A percentile compares a stretch with the other conserved stretches of the same genome.
These are phyloP conservation scores for Diabrotica balteata DNA, from an alignment of 2,888 invertebrate species.

Conservation along the genomic window DNA sequence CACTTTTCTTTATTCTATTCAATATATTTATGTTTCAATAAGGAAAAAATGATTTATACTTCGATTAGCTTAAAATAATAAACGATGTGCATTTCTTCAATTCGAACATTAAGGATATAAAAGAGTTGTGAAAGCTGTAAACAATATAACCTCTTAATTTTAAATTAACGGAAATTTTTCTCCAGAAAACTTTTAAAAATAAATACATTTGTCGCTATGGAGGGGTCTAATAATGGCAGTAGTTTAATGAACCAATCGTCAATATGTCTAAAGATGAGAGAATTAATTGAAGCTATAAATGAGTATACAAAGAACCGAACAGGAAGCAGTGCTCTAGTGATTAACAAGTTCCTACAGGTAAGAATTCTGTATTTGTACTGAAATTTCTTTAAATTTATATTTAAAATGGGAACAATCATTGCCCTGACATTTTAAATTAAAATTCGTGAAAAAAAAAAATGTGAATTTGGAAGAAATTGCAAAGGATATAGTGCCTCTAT, in stretches of 20 bases:
- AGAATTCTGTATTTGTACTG: slow-evolving; percentile 5
- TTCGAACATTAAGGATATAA: too few relatives aligned
- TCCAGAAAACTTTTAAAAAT: background rate
- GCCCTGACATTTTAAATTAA: background rate
- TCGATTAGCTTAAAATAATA: too few relatives aligned
- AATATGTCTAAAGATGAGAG: slow-evolving; percentile 32
- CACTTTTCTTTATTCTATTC: too few relatives aligned
- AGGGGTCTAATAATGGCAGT: slow-evolving; percentile 25
- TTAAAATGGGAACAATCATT: background rate
- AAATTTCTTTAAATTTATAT: background rate
- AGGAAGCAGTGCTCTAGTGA: slow-evolving; percentile 39
- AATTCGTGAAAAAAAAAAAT: too few relatives aligned
- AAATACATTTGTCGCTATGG: slow-evolving; percentile 15
- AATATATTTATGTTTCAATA: too few relatives aligned
- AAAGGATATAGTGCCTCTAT: too few relatives aligned
- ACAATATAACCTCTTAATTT: background rate
- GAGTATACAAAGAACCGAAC: slow-evolving; percentile 42
- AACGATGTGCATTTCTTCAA: too few relatives aligned
- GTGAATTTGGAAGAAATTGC: too few relatives aligned
- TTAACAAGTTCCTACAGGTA: slow-evolving; percentile 49
- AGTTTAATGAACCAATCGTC: slow-evolving; percentile 23
- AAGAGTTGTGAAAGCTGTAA: too few relatives aligned
- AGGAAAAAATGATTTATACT: too few relatives aligned
- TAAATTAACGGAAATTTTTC: slow-evolving; percentile 10
- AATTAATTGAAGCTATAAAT: slow-evolving; percentile 37